These are phyloP conservation scores for Lonchura striata DNA, from an alignment of 2,113 vertebrate species.

Conservation along the genomic window DNA sequence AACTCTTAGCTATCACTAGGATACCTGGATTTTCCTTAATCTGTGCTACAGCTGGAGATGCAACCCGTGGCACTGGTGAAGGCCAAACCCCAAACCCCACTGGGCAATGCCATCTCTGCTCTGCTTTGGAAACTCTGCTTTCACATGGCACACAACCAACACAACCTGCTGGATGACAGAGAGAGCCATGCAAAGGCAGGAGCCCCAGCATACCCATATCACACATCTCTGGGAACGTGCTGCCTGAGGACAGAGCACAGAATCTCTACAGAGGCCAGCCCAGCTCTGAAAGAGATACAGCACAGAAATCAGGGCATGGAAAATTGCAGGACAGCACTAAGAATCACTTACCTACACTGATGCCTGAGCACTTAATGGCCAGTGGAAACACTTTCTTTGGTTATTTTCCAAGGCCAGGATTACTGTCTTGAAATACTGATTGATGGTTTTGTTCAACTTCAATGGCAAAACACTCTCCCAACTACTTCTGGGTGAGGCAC, in stretches of 20 bases:
- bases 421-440: not conserved
- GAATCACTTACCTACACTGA: not conserved
- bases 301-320: not conserved
- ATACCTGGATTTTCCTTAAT: not conserved
- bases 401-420: not conserved
- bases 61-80: not conserved
- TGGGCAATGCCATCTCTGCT: fast-evolving
- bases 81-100: not conserved
- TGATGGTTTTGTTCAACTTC: not conserved
- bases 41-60: not conserved
- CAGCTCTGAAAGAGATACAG: not conserved
- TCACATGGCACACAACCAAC: not conserved
- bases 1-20: not conserved
- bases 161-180: not conserved
- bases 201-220: fast-evolving
- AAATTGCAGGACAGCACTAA: not conserved
- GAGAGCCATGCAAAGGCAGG: not conserved
- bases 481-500: not conserved
- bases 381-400: not conserved
- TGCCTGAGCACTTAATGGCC: not conserved
- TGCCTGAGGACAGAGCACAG: not conserved
- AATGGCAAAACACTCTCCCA: not conserved
- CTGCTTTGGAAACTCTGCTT: not conserved
- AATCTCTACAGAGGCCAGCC: not conserved
- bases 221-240: fast-evolving